A percentile compares a stretch with the other conserved stretches of the same genome.
Evolutionary conservation across 2,888 invertebrate genomes (phyloP).

Genomic region (Tinea semifulvella): DNA sequence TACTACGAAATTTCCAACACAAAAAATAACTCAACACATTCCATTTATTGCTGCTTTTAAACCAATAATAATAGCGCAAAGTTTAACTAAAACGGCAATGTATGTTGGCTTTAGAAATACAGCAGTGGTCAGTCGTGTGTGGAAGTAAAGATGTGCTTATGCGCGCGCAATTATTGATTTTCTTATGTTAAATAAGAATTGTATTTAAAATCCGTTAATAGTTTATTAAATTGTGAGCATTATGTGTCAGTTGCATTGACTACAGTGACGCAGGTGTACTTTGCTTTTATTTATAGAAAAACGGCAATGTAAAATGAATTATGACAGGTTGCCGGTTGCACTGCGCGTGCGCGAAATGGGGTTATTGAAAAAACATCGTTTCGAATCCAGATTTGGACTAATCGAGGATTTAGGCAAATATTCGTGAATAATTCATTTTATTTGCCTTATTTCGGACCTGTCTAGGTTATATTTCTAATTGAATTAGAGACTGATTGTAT

Average conservation of each 20-base stretch:
- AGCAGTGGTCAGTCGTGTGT: not conserved
- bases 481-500: too few species aligned
- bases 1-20: not conserved
- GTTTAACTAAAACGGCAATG: not conserved
- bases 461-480: too few species aligned
- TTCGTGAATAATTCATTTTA: too few species aligned
- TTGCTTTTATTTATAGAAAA: constrained; percentile 12
- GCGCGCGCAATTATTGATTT: constrained; percentile 60
- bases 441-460: too few species aligned
- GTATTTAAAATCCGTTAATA: constrained; percentile 38
- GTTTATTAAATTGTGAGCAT: constrained; percentile 45
- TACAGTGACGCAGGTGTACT: not conserved
- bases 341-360: constrained; percentile 1
- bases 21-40: not conserved
- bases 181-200: constrained; percentile 33
- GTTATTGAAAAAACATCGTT: not conserved
- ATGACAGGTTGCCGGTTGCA: not conserved
- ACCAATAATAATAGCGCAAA: not conserved
- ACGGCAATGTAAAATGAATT: constrained; percentile 11
- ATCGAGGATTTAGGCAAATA: too few species aligned
- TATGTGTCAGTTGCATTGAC: constrained; percentile 23
- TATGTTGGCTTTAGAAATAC: not conserved
- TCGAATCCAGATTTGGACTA: too few species aligned
- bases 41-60: not conserved
- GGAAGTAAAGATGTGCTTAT: constrained; percentile 35